Base-by-base conservation (phyloP, 1,140 invertebrate species). In the Caenorhabditis brenneri region DNA sequence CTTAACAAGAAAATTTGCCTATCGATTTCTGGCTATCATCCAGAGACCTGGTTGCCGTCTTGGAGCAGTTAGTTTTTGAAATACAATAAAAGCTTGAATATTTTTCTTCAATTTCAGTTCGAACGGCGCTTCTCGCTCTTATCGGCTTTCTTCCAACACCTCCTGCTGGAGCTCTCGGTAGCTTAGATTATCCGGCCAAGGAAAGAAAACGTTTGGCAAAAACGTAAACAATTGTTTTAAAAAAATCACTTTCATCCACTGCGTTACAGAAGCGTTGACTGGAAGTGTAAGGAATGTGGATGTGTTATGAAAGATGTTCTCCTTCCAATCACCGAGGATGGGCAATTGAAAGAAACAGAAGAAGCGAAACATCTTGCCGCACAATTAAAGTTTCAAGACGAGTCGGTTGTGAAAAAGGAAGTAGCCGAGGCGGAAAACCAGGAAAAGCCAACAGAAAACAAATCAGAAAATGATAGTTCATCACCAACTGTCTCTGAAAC, bases 1-100 rank as follows among this genome's bases (percentile, higher is more conserved):
- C 93, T 94, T 2, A 95, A 96, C 88, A 96, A 96, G 91, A 97
- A 98, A 92, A 97, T 98, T 90, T 98, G 96, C 91, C 92, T 98
- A 53, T 97, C 95, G 86, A 98, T 98, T 88, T 97, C 96, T 87
- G 96, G 95, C n/a, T 94, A 97, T 92, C 96, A 98, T 92, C 96
- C 96, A 19, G 96, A 98, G 92, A 96, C 95, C 19, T 98, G 96
- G 96, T 95, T 96, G 88, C 96, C 96, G 58, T 96, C 95, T 19
- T 98, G 96, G 96, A 97, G 96, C 74, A 93, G 92, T 93, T 89
- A 90, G 91, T 89, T 49, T 24, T 19, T 10, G 2, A 0, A 16
- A 42, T n/a, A 1, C 24, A n/a, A 2, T 36, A 2, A 22, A 39
- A 22, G 3, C 33, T 24, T n/a, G 19, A 36, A 1, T 27, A 82